Evolutionary conservation across 2,888 invertebrate species (phyloP), one percentile per base, ranked within the genome.

Genomic region (Dasysyrphus albostriatus): DNA sequence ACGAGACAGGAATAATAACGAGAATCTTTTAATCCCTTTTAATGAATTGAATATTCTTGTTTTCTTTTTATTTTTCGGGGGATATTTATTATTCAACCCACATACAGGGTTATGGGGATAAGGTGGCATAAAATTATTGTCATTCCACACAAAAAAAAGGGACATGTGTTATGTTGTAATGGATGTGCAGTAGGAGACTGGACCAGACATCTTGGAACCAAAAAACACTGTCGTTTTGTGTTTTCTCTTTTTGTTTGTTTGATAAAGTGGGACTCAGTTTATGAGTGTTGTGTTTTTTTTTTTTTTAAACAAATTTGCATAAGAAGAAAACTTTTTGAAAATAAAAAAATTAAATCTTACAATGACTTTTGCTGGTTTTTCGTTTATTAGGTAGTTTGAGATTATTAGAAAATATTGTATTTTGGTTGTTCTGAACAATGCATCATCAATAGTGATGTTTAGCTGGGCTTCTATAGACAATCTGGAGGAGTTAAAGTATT

Each of bases 21-120:
- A 87, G 83, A 79, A 78, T 87, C 87, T 74, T 69, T 82, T 87
- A 87, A 87, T 87, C 87, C 87, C 74, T 87, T 79, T 87, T 83
- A 87, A 83, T 87, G 87, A 83, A 87, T 87, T 87, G 83, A 75
- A 79, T 78, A 65, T 83, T 59, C n/a, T 69, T 19, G 65, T 58
- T 34, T 6, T 32, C 0, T 32, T 6, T 65, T 39, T 70, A n/a
- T n/a, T 51, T 63, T 34, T 69, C 34, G 5, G 16, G 6, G 49
- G 34, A 49, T 49, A 59, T 61, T 77, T 69, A 59, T 77, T 58
- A 58, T 74, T 47, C 77, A 59, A 67, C 87, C 87, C 83, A 87
- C 87, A 79, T 82, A 63, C 69, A 16, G 32, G 65, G 67, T 51
- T 70, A 79, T 39, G 44, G 49, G 61, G n/a, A 42, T 51, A 69